phyloP scores from a whole-genome alignment of 2,888 invertebrate genomes.

The Pseudanteris insignis region DNA sequence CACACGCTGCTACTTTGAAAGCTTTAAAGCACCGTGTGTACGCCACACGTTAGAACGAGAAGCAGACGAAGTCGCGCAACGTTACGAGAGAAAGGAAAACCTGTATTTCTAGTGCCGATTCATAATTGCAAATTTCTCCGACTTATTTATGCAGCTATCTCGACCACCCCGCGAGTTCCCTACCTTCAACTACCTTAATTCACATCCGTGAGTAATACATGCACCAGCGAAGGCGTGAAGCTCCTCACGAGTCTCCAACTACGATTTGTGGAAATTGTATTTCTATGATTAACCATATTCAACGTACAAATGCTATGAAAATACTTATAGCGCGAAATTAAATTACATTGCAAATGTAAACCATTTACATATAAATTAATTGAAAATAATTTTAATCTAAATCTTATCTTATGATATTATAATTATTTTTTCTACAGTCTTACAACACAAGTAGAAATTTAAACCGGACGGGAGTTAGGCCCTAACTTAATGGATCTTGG shows the following conservation, averaged over 20 bases:
- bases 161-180: slow-evolving; percentile 39
- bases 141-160: slow-evolving; percentile 65
- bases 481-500: no score
- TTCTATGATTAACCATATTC: slow-evolving; percentile 36
- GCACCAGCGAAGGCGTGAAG: slow-evolving; percentile 17
- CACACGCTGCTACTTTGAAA: slow-evolving; percentile 4
- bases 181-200: slow-evolving; percentile 41
- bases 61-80: slow-evolving; percentile 44
- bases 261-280: slow-evolving; percentile 30
- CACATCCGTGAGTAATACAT: slow-evolving; percentile 39
- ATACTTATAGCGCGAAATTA: neutral
- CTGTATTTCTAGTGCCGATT: slow-evolving; percentile 65
- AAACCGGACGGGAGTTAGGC: no score
- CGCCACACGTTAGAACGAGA: slow-evolving; percentile 46
- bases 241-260: slow-evolving; percentile 18
- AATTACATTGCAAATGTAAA: neutral
- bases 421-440: no score
- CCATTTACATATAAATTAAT: no score
- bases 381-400: no score
- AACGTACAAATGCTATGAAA: slow-evolving; percentile 6
- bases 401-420: no score
- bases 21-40: slow-evolving; percentile 45
- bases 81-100: slow-evolving; percentile 53
- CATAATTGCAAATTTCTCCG: slow-evolving; percentile 67
- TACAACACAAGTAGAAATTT: no score